Percentiles rank a stretch among this genome's conserved stretches.
phyloP scores from a whole-genome alignment of 2,113 vertebrate genomes.

The Myotis lucifugus region DNA sequence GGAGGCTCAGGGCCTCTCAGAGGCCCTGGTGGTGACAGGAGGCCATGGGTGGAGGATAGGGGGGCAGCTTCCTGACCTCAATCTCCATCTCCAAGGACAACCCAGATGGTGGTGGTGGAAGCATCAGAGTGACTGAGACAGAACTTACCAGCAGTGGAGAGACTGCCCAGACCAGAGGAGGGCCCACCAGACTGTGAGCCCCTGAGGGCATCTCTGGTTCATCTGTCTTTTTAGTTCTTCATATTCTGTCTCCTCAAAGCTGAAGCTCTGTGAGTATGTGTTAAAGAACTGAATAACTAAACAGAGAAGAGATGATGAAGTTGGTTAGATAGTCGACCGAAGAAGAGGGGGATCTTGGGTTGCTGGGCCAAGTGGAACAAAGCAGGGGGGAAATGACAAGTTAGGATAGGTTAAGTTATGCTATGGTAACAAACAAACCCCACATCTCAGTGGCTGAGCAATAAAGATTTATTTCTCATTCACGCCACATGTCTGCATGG shows the following conservation, averaged over 20 bases:
- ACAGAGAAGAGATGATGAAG: neutral
- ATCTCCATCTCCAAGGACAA: neutral
- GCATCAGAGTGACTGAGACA: neutral
- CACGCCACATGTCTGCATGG: neutral
- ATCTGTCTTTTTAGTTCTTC: neutral
- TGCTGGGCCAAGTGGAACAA: neutral
- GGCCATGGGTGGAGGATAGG: accelerated
- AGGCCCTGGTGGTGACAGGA: neutral
- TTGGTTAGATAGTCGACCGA: neutral
- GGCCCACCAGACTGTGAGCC: slow-evolving; percentile 14
- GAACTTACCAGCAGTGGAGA: neutral
- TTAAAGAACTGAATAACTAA: neutral
- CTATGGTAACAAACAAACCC: neutral
- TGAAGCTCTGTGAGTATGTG: neutral
- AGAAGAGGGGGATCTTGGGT: neutral
- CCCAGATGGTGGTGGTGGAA: slow-evolving; percentile 12
- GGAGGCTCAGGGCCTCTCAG: neutral
- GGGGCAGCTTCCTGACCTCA: neutral
- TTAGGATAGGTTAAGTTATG: neutral
- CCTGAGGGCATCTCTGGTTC: neutral
- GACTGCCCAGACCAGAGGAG: neutral
- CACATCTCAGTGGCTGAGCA: neutral
- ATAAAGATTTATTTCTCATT: neutral
- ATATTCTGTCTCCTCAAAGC: neutral
- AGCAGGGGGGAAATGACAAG: neutral